phyloP scores from a whole-genome alignment of 37 sponge, comb jelly and placozoan species.

The Lycopodina hypogea region DNA sequence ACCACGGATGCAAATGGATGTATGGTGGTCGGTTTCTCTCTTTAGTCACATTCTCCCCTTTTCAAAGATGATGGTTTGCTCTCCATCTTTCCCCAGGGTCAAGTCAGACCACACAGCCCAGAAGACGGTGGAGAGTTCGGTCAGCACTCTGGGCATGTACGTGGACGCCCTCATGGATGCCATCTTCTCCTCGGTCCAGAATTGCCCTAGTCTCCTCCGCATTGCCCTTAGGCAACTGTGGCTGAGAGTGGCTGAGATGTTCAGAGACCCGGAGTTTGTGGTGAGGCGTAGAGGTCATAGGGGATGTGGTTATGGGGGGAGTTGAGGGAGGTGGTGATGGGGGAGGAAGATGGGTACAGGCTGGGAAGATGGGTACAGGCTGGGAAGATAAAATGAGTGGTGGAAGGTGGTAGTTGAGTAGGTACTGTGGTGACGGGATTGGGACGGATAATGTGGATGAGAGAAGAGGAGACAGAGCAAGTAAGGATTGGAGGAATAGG shows the following conservation, averaged over 20 bases:
- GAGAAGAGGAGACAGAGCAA: too few species aligned
- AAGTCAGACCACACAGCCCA: constrained; percentile 13
- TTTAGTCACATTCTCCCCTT: background rate
- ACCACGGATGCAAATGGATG: too few species aligned
- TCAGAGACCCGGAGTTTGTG: constrained; percentile 35
- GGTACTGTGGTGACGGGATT: too few species aligned
- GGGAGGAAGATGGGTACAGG: background rate
- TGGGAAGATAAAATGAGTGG: too few species aligned
- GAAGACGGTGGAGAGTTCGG: constrained; percentile 55
- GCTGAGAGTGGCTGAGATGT: constrained; percentile 58
- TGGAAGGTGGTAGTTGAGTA: too few species aligned
- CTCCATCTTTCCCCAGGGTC: background rate
- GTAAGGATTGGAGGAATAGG: too few species aligned
- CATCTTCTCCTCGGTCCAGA: constrained; percentile 59
- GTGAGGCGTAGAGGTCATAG: too few species aligned
- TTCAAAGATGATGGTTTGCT: too few species aligned
- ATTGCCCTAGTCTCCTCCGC: constrained; percentile 69
- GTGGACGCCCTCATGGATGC: constrained; percentile 45
- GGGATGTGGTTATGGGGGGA: background rate
- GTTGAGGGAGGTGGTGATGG: background rate
- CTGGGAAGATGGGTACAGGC: too few species aligned
- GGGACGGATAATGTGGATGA: too few species aligned
- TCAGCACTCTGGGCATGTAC: constrained; percentile 46
- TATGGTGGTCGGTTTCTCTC: too few species aligned
- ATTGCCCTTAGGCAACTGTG: constrained; percentile 73